Conservation (phyloP, 2,888 invertebrate genomes). For the Drosophila greeni region DNA sequence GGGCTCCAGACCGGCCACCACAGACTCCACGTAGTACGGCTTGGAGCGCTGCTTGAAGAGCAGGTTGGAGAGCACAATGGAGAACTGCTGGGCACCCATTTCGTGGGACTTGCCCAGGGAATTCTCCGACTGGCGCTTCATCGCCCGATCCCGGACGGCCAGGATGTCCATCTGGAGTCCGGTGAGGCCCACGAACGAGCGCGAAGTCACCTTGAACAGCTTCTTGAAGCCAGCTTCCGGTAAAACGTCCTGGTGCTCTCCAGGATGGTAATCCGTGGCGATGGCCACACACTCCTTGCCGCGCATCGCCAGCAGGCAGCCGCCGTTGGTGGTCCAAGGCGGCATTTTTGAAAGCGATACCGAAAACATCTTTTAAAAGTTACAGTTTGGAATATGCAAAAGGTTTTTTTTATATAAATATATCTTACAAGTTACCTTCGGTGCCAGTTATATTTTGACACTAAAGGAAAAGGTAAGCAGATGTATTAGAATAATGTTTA, state of each 20-base stretch:
- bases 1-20: not conserved
- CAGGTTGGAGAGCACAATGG: not conserved
- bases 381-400: not conserved
- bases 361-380: not conserved
- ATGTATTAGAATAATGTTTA: not conserved
- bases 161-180: slow-evolving; percentile 1
- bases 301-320: not conserved
- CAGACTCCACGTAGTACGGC: not conserved
- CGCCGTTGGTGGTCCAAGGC: not conserved
- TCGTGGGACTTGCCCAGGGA: no score
- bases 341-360: not conserved
- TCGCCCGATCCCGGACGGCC: not conserved
- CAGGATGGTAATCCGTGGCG: not conserved
- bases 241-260: not conserved
- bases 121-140: not conserved
- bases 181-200: not conserved
- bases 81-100: not conserved
- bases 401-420: not conserved
- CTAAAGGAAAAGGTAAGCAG: not conserved
- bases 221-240: not conserved
- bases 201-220: not conserved
- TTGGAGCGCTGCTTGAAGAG: not conserved
- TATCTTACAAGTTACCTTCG: not conserved
- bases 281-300: slow-evolving; percentile 3
- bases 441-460: not conserved